A percentile compares a stretch with the other conserved stretches of the same genome.
Conservation (phyloP, 2,113 vertebrate genomes). For the zebrafish (Danio rerio) region GRCz12tu NC_133180.1:42260501-42261000, state of each 20-base stretch:
- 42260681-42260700: conserved; percentile 32
- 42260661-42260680: conserved; percentile 44
- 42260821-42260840: conserved; percentile 44
- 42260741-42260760: conserved; percentile 35
- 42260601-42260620: conserved; percentile 21
- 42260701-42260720: conserved; percentile 22
- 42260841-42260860: conserved; percentile 40
- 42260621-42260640: conserved; percentile 9
- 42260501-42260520: not conserved
- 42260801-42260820: conserved; percentile 46
- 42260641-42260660: conserved; percentile 16
- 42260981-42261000: not conserved
- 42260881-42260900: conserved; percentile 45
- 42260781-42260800: conserved; percentile 28
- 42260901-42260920: conserved; percentile 26
- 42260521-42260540: not conserved
- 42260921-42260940: conserved; percentile 31
- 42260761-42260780: conserved; percentile 41
- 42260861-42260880: conserved; percentile 53
- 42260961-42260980: conserved; percentile 11
- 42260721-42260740: conserved; percentile 39
- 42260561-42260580: not conserved
- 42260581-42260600: not conserved
- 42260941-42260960: conserved; percentile 18
- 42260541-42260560: not conserved